Evolutionary conservation across 2,888 invertebrate species (phyloP).

Genomic region (Laspeyria flexula): DNA sequence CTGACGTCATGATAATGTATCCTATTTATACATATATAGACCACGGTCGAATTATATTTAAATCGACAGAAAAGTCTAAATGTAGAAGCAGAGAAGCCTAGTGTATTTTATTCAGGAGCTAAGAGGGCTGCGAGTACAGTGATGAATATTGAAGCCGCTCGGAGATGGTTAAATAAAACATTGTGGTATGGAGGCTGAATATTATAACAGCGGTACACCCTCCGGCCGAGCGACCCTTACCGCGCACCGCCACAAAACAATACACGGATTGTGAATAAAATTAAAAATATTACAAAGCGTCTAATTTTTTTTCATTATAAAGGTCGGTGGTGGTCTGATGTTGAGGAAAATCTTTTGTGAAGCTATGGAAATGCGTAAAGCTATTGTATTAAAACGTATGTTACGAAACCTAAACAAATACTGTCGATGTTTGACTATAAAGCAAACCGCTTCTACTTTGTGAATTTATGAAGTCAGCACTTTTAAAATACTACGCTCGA

Average conservation of each 20-base stretch:
- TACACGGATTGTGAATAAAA: conserved; percentile 67
- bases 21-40: background rate
- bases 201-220: conserved; percentile 59
- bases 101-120: conserved; percentile 60
- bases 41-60: conserved; percentile 13
- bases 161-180: conserved; percentile 71
- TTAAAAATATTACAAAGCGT: conserved; percentile 66
- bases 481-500: conserved; percentile 2
- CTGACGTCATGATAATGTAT: too few species aligned
- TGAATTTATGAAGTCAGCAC: conserved; percentile 11
- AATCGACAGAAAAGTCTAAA: conserved; percentile 26
- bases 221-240: conserved; percentile 57
- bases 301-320: conserved; percentile 53
- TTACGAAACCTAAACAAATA: conserved; percentile 35
- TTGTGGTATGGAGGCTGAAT: conserved; percentile 63
- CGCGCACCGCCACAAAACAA: conserved; percentile 55
- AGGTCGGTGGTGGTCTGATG: conserved; percentile 45
- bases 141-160: conserved; percentile 68
- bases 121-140: conserved; percentile 52
- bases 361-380: conserved; percentile 35
- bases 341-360: conserved; percentile 53
- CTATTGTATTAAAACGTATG: conserved; percentile 18
- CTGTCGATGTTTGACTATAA: conserved; percentile 28
- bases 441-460: conserved; percentile 17
- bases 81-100: conserved; percentile 26